Evolutionary conservation across 2,888 invertebrate genomes (phyloP), one percentile per base, ranked within the genome.

Genomic region (Lordiphosa fenestrarum): DNA sequence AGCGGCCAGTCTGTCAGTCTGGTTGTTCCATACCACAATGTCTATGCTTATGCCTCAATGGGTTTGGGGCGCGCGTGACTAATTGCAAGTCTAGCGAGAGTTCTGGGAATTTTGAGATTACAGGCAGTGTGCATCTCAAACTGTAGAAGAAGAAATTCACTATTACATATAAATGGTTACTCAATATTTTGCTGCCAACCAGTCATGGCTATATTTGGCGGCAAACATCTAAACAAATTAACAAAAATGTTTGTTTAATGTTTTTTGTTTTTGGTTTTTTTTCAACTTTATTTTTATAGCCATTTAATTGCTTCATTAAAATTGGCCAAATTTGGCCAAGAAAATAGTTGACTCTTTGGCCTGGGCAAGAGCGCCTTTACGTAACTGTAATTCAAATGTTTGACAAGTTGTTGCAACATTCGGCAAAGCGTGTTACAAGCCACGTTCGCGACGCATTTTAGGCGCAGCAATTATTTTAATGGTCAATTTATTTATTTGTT

Each of bases 221-320:
- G 58, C 73, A 73, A 33, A 68, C 61, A 68, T 75, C 57, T 44
- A 15, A 66, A 63, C 69, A 53, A 56, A 39, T 59, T 57, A 36
- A 13, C 21, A 51, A 59, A 44, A 41, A 60, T 47, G 39, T 37
- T 47, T 54, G 35, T 46, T 40, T n/a, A 38, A 36, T 25, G 52
- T 40, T 54, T 54, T 23, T 36, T 50, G 46, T 51, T 53, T 53
- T 39, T n/a, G n/a, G n/a, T n/a, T n/a, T n/a, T n/a, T 61, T 66
- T 50, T 57, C 53, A 39, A 41, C 60, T 50, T 51, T 15, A 15
- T 58, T 71, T 73, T 73, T 69, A 68, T 73, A 72, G 74, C 67
- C 78, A 77, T 71, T 84, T 86, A 85, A 86, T 86, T 86, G 86
- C 86, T 86, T 86, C 86, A 86, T 86, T 86, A 86, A 85, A 76